Evolutionary conservation across 2,113 vertebrate genomes (phyloP).

Genomic region (Gymnorhina tibicen): DNA sequence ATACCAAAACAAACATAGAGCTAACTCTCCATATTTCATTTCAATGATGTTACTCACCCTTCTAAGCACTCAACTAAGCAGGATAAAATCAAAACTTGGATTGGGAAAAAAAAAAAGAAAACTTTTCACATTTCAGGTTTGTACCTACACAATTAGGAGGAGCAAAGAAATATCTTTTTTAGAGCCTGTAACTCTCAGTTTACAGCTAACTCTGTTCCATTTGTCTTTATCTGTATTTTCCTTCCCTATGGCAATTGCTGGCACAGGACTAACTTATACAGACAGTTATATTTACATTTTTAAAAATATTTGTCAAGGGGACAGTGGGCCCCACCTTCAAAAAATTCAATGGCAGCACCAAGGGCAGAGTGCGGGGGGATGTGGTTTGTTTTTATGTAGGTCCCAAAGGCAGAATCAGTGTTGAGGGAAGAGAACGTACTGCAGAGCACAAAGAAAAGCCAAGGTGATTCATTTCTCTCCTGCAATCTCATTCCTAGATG

Average conservation of each 20-base stretch:
- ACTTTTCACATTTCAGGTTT: not conserved
- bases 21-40: not conserved
- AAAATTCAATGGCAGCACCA: not conserved
- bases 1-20: not conserved
- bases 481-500: not conserved
- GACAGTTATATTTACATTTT: not conserved
- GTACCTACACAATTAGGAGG: not conserved
- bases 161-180: not conserved
- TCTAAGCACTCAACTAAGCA: not conserved
- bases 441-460: not conserved
- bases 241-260: not conserved
- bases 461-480: rapidly evolving
- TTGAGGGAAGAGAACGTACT: not conserved
- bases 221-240: not conserved
- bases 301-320: not conserved
- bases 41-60: not conserved
- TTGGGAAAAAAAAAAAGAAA: not conserved
- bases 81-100: not conserved
- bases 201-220: not conserved
- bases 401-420: not conserved
- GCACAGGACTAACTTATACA: not conserved
- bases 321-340: not conserved
- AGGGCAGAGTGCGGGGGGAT: rapidly evolving
- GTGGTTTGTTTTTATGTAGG: not conserved
- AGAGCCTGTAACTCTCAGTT: not conserved